Conservation (phyloP, 1,140 invertebrate genomes). For the Callitettix versicolor region DNA sequence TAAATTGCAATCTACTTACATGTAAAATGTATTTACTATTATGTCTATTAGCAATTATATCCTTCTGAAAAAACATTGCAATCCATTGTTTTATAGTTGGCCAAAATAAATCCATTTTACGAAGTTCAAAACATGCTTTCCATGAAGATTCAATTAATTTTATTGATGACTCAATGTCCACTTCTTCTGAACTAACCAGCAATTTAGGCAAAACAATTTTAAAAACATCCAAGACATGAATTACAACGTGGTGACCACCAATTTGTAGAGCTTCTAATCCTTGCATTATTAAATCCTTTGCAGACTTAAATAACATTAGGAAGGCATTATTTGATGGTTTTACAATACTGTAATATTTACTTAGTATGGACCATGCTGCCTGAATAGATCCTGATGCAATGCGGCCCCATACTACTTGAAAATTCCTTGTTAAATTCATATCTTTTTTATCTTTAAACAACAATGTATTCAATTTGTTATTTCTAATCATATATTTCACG, state of each 20-base stretch:
- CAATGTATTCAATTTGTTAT: no score
- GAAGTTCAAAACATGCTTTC: conserved; percentile 19
- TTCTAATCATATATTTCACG: no score
- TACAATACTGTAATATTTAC: no score
- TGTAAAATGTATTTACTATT: background rate
- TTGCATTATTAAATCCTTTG: conserved; percentile 15
- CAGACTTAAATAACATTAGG: background rate
- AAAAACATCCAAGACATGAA: conserved; percentile 17
- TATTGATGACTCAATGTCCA: background rate
- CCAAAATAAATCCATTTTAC: conserved; percentile 31
- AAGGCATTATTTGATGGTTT: no score
- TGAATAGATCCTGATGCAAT: conserved; percentile 16
- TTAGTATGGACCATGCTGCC: conserved; percentile 12
- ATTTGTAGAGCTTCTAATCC: conserved; percentile 22
- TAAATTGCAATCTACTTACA: background rate
- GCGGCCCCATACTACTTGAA: conserved; percentile 17
- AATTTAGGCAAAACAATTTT: conserved; percentile 9
- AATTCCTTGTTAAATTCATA: conserved; percentile 13
- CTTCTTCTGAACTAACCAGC: background rate
- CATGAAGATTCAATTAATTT: conserved; percentile 8
- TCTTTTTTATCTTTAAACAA: conserved; percentile 8
- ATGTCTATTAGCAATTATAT: conserved; percentile 1
- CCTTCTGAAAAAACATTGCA: conserved; percentile 17
- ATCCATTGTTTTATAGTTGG: conserved; percentile 23
- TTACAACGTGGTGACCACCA: conserved; percentile 20